A percentile compares a stretch with the other conserved stretches of the same genome.
These are phyloP conservation scores for Pan paniscus DNA, from an alignment of 2,113 vertebrate species.

Conservation along the genomic window DNA sequence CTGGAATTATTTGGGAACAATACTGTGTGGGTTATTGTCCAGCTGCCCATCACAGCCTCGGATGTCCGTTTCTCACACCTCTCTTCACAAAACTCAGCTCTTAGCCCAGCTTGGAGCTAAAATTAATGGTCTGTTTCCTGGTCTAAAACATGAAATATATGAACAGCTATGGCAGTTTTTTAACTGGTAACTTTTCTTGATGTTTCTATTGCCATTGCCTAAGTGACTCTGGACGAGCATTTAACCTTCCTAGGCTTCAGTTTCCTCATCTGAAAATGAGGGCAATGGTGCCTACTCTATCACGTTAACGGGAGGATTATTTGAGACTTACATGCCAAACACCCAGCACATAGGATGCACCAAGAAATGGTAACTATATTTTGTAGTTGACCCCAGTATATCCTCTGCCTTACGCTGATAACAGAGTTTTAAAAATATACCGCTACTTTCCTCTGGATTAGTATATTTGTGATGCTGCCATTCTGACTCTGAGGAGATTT, in stretches of 20 bases:
- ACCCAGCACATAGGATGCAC: background rate
- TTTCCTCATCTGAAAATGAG: background rate
- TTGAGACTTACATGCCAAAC: background rate
- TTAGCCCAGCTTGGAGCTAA: background rate
- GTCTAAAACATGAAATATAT: background rate
- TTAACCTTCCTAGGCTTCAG: background rate
- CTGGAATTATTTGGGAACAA: background rate
- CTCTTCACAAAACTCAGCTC: slow-evolving; percentile 9
- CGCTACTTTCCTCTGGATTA: background rate
- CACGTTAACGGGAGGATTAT: background rate
- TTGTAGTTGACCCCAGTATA: background rate
- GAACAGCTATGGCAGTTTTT: background rate
- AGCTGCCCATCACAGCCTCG: background rate
- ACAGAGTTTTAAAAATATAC: background rate
- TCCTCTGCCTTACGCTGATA: background rate
- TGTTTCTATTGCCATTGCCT: too few relatives aligned
- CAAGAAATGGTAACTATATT: background rate
- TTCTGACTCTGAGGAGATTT: slow-evolving; percentile 13
- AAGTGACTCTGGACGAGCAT: background rate
- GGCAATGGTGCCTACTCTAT: too few relatives aligned
- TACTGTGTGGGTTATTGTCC: background rate
- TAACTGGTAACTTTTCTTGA: background rate
- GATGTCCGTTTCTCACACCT: background rate
- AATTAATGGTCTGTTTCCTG: background rate
- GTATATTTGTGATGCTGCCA: background rate